Base-by-base conservation (phyloP, 2,888 invertebrate species). In the Dioctria rufipes region DNA sequence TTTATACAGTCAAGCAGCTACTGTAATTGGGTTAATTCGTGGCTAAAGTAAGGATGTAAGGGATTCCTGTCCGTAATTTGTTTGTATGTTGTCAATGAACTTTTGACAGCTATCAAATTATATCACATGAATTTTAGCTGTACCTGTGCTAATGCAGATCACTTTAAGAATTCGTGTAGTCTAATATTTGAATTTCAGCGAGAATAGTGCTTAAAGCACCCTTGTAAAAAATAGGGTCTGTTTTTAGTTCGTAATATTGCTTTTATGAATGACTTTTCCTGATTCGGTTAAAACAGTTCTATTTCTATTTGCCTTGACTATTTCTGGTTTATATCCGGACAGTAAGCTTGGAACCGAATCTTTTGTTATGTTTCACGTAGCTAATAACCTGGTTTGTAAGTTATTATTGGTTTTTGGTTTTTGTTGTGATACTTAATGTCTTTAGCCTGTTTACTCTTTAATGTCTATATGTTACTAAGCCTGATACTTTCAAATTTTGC, bases 261-360 rank as follows among this genome's bases (percentile, higher is more conserved):
- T 77, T 71, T 83, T 82, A 25, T 80, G 81, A 13, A 82, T 61
- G 4, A 40, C 79, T 67, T 81, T 78, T 9, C 81, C 81, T 58
- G 78, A 81, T 37, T 66, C 46, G 11, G 83, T 82, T 54, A 73
- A 5, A 3, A 82, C 67, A 39, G n/a, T n/a, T n/a, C n/a, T n/a
- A n/a, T n/a, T n/a, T n/a, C n/a, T n/a, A n/a, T n/a, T n/a, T n/a
- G n/a, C 82, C 37, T 77, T 75, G 4, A 83, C 83, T 60, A 81
- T 77, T 65, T 83, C 82, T 77, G 80, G 49, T 66, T 60, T 66
- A 5, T 43, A 81, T 80, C 6, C 81, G 37, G 4, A n/a, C 40
- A 37, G 81, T 80, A 11, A 81, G 77, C 40, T 83, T 83, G n/a
- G n/a, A n/a, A n/a, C n/a, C n/a, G n/a, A n/a, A n/a, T n/a, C n/a